Evolutionary conservation across 2,888 invertebrate species (phyloP).

Genomic region (Tetranychus piercei): DNA sequence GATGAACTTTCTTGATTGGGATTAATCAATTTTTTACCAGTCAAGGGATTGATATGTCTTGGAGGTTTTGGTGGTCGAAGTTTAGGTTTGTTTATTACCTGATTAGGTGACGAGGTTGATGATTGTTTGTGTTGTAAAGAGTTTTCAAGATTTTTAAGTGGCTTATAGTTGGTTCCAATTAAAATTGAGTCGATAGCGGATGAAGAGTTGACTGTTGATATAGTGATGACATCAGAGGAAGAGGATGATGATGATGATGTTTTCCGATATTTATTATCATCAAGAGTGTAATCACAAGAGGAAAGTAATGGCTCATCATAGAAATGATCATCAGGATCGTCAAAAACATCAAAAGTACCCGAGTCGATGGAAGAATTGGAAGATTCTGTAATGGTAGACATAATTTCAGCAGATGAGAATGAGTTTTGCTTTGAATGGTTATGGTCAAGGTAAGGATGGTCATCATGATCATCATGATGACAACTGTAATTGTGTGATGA

Average conservation of each 20-base stretch:
- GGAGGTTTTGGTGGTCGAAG: background rate
- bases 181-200: background rate
- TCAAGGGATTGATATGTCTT: background rate
- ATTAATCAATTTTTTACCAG: background rate
- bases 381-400: constrained; percentile 6
- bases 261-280: background rate
- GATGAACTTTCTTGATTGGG: background rate
- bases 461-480: background rate
- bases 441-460: background rate
- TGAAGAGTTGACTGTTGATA: background rate
- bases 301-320: constrained; percentile 3
- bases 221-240: background rate
- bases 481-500: background rate
- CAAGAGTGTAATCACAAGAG: background rate
- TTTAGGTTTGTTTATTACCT: background rate
- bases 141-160: background rate
- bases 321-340: constrained; percentile 9
- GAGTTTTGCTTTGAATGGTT: background rate
- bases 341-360: constrained; percentile 7
- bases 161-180: background rate
- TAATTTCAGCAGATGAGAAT: background rate
- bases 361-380: constrained; percentile 7
- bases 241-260: background rate
- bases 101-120: background rate
- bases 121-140: background rate